These are phyloP conservation scores for Ptychobarbus kaznakovi DNA, from an alignment of 2,797 vertebrate species.

Conservation along the genomic window DNA sequence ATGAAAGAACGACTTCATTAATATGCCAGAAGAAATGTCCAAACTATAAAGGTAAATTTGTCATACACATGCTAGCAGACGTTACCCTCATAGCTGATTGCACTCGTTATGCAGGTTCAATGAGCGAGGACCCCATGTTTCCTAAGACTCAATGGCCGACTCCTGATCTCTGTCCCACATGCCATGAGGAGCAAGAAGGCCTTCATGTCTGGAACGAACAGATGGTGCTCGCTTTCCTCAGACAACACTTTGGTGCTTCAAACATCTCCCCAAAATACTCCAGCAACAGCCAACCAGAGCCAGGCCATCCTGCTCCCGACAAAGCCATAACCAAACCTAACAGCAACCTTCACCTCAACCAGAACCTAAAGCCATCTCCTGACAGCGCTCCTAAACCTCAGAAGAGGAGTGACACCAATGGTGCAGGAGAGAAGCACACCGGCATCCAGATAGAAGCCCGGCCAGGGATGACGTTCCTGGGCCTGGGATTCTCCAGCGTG, in stretches of 20 bases:
- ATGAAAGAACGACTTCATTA: not conserved
- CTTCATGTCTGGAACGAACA: conserved; percentile 86
- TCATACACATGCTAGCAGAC: not conserved
- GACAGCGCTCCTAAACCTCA: conserved; percentile 36
- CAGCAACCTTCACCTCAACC: conserved; percentile 14
- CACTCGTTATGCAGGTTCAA: conserved; percentile 78
- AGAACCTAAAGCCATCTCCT: conserved; percentile 43
- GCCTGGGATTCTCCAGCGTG: conserved; percentile 88
- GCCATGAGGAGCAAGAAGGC: conserved; percentile 87
- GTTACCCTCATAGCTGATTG: not conserved
- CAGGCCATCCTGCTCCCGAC: conserved; percentile 31
- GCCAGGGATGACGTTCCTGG: conserved; percentile 77
- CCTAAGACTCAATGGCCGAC: conserved; percentile 92
- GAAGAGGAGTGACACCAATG: conserved; percentile 28
- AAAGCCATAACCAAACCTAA: conserved; percentile 29
- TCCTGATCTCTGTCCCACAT: conserved; percentile 85
- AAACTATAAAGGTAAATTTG: not conserved
- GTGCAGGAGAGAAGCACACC: accelerated
- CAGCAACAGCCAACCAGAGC: conserved; percentile 42
- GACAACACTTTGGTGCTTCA: conserved; percentile 77
- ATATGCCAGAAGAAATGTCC: not conserved
- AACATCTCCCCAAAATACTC: conserved; percentile 81
- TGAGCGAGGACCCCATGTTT: conserved; percentile 90
- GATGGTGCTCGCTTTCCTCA: conserved; percentile 85
- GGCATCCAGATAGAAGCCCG: conserved; percentile 51